phyloP scores from a whole-genome alignment of 2,888 invertebrate genomes.

The Girardia tigrina region DNA sequence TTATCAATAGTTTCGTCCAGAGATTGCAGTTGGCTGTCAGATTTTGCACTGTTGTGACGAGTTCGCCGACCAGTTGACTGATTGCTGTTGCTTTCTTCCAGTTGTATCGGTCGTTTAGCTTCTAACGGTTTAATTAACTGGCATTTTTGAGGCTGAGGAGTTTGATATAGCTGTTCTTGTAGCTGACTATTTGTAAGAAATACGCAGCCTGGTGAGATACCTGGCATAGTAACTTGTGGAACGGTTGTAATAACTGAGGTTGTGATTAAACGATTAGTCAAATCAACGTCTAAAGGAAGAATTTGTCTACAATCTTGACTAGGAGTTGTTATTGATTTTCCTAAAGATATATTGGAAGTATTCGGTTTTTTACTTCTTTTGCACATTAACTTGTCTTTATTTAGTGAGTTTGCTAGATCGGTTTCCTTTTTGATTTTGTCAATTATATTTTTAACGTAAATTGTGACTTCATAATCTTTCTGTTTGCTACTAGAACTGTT shows the following conservation, averaged over 20 bases:
- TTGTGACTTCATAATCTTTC: conserved; percentile 25
- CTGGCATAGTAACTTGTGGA: neutral
- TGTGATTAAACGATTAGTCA: neutral
- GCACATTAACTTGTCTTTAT: neutral
- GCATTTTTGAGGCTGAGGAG: neutral
- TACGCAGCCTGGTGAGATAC: neutral
- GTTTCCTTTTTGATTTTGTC: conserved; percentile 26
- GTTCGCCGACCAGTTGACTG: neutral
- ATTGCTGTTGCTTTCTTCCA: neutral
- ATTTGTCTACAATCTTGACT: neutral
- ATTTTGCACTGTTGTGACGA: neutral
- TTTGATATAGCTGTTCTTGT: neutral
- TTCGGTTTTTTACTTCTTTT: conserved; percentile 26
- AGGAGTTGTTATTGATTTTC: neutral
- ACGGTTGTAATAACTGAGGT: neutral
- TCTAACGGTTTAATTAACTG: neutral
- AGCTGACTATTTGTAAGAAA: neutral
- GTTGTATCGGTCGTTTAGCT: neutral
- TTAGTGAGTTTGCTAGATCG: conserved; percentile 5
- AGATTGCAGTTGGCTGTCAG: neutral
- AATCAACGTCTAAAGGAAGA: neutral
- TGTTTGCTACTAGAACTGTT: neutral
- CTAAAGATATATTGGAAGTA: neutral
- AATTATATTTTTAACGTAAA: conserved; percentile 27
- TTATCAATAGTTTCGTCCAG: neutral